Conservation (phyloP, 2,797 vertebrate genomes). For the Nothura maculosa region DNA sequence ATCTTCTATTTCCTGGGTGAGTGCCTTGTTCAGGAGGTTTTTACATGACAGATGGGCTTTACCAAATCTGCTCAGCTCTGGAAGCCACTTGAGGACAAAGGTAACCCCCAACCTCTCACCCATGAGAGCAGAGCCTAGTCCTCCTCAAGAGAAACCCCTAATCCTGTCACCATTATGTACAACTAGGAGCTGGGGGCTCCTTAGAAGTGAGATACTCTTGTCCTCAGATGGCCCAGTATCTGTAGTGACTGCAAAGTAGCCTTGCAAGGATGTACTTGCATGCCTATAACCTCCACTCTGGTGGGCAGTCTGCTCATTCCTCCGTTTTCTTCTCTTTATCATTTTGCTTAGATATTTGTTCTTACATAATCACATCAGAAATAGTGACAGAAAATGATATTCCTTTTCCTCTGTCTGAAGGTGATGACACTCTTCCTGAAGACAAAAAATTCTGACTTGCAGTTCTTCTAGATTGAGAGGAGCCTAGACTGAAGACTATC, state of each 20-base stretch:
- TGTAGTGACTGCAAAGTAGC: background rate
- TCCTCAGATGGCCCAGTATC: background rate
- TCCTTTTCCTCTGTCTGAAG: background rate
- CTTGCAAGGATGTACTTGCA: background rate
- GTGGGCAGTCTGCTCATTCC: background rate
- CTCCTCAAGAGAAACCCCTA: rapidly evolving
- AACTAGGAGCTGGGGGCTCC: background rate
- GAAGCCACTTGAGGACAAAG: background rate
- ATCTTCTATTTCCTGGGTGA: background rate
- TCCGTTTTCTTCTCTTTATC: background rate
- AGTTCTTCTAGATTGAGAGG: background rate
- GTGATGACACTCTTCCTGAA: background rate
- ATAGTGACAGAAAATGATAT: background rate
- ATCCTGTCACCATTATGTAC: background rate
- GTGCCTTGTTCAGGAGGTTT: background rate
- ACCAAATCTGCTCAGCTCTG: background rate
- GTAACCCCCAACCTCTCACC: background rate
- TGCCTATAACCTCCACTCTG: background rate
- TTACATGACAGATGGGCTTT: background rate
- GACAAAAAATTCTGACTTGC: background rate
- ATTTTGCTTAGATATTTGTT: background rate
- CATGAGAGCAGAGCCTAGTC: background rate
- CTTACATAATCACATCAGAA: background rate
- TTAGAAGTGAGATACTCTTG: background rate
- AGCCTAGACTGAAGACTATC: background rate